Conservation (phyloP, 2,797 vertebrate species). For the Bryconaethiops microstoma region DNA sequence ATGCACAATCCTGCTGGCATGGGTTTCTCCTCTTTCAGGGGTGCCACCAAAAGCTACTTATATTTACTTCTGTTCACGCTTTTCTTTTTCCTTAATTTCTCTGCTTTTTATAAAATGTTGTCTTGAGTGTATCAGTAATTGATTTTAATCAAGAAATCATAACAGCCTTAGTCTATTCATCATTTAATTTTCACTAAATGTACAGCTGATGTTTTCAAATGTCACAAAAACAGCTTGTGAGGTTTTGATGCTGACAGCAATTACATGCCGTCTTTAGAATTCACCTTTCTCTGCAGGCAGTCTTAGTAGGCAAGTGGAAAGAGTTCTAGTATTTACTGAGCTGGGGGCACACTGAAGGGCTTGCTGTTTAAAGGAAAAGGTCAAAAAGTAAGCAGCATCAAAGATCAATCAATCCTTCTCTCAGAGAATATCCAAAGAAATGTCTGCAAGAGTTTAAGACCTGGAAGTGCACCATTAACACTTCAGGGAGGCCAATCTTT, state of each 20-base stretch:
- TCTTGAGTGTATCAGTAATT: no score
- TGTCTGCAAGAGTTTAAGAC: constrained; percentile 3
- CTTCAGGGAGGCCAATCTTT: constrained; percentile 4
- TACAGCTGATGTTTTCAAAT: background rate
- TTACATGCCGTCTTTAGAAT: background rate
- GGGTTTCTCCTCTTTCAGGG: no score
- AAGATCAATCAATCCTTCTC: background rate
- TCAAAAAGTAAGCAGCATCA: constrained; percentile 9
- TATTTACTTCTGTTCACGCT: no score
- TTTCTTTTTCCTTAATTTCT: no score
- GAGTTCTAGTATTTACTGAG: background rate
- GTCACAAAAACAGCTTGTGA: background rate
- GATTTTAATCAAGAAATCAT: no score
- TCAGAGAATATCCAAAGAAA: constrained; percentile 12
- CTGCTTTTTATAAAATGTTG: no score
- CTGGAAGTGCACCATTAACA: constrained; percentile 1
- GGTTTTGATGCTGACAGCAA: background rate
- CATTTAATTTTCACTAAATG: background rate
- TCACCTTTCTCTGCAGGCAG: background rate
- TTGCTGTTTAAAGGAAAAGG: constrained; percentile 9
- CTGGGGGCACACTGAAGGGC: background rate
- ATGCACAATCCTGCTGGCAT: no score
- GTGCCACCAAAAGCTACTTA: no score
- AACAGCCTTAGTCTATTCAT: background rate
- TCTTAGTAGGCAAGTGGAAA: background rate